These are phyloP conservation scores for Pemphredon lugubris DNA, from an alignment of 2,888 invertebrate species.

Conservation along the genomic window DNA sequence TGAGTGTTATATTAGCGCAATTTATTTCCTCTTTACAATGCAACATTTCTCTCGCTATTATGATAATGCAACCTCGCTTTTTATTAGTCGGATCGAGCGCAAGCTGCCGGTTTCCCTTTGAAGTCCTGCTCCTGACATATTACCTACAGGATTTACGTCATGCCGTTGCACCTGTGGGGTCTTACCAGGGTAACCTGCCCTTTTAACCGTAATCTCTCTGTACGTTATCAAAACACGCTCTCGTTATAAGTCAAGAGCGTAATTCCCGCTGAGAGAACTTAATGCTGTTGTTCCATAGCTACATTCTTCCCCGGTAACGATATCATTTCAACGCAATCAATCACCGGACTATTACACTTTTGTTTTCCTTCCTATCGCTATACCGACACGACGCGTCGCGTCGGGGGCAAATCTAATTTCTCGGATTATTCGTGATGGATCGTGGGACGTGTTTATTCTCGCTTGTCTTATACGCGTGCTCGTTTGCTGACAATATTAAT, in stretches of 20 bases:
- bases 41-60: not conserved
- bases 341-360: too few relatives aligned
- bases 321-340: too few relatives aligned
- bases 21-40: too few relatives aligned
- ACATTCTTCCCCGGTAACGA: not conserved
- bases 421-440: slow-evolving; percentile 1
- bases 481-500: too few relatives aligned
- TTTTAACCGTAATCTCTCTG: slow-evolving; percentile 24
- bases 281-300: too few relatives aligned
- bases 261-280: not conserved
- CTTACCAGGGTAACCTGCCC: slow-evolving; percentile 11
- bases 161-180: slow-evolving; percentile 2
- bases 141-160: slow-evolving; percentile 22
- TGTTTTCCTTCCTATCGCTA: too few relatives aligned
- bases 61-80: not conserved
- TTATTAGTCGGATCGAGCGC: slow-evolving; percentile 2
- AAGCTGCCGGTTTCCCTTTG: slow-evolving; percentile 8
- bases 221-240: slow-evolving; percentile 5
- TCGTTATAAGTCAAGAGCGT: slow-evolving; percentile 1
- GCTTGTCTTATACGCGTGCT: too few relatives aligned
- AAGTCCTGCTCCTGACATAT: slow-evolving; percentile 16
- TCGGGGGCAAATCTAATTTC: not conserved
- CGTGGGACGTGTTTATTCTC: too few relatives aligned
- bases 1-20: too few relatives aligned
- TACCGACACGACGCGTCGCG: too few relatives aligned